Conservation (phyloP, 2,113 vertebrate genomes). For the Dasyornis broadbenti region DNA sequence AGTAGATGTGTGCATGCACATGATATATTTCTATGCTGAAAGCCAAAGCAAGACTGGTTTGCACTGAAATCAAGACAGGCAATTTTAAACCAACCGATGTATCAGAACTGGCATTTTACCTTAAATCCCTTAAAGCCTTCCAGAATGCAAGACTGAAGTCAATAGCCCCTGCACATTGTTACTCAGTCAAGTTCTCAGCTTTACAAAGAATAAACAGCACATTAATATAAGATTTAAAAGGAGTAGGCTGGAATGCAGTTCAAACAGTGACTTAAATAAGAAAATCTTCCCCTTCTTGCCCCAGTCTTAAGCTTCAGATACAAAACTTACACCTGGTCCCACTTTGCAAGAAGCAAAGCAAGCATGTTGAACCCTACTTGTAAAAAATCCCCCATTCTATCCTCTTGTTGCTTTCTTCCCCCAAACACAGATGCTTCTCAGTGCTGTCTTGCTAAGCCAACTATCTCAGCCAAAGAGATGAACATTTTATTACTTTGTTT, state of each 20-base stretch:
- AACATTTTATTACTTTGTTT: neutral
- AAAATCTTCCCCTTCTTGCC: neutral
- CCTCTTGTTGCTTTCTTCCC: neutral
- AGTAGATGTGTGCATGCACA: fast-evolving
- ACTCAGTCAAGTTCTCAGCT: neutral
- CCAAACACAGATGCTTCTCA: constrained; percentile 3
- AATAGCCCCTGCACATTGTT: neutral
- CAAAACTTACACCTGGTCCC: neutral
- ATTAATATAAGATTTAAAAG: neutral
- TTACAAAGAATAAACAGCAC: neutral
- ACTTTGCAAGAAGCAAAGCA: neutral
- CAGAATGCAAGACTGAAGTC: neutral
- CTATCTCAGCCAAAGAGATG: neutral
- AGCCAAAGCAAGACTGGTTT: neutral
- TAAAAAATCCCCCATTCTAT: neutral
- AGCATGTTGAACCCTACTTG: neutral
- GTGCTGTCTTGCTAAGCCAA: neutral
- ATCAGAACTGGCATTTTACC: neutral
- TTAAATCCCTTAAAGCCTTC: neutral
- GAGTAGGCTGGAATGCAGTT: neutral
- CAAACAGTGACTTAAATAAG: neutral
- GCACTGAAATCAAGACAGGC: neutral
- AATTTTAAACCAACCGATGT: neutral
- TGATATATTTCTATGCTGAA: neutral
- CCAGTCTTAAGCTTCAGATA: neutral